Evolutionary conservation across 2,797 vertebrate genomes (phyloP).

Genomic region (Lepilemur septentrionalis): DNA sequence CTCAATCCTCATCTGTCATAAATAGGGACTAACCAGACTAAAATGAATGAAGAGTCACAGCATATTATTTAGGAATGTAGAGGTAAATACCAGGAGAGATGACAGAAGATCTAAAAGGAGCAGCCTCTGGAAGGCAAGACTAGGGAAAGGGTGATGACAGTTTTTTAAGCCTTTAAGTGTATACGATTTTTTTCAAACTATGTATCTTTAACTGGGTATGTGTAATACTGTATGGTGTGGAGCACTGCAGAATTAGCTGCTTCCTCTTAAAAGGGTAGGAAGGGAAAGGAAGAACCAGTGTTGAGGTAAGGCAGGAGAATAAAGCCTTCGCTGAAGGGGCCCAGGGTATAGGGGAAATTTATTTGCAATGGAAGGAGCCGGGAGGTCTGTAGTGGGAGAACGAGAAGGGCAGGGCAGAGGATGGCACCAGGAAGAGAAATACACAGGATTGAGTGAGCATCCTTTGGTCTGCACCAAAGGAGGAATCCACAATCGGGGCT

Average conservation of each 20-base stretch:
- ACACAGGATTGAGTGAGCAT: not conserved
- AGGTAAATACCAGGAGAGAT: not conserved
- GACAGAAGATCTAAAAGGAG: not conserved
- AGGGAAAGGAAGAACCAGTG: not conserved
- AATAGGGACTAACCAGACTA: not conserved
- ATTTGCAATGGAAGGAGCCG: not conserved
- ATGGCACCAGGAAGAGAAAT: not conserved
- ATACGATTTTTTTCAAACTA: not conserved
- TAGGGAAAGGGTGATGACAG: not conserved
- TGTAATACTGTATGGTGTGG: not conserved
- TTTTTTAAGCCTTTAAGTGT: not conserved
- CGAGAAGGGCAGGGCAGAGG: not conserved
- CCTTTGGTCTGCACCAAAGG: not conserved
- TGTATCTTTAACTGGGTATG: not conserved
- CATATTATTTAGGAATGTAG: not conserved
- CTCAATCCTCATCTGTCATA: not conserved
- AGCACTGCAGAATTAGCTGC: not conserved
- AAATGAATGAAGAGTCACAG: not conserved
- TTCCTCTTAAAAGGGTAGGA: not conserved
- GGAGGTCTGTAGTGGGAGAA: not conserved
- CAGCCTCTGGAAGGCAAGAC: not conserved
- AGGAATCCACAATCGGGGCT: not conserved
- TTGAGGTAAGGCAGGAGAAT: not conserved
- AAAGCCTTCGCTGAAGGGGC: not conserved
- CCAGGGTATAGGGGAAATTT: not conserved